phyloP scores from a whole-genome alignment of 1,140 invertebrate species.

The Adelges cooleyi region DNA sequence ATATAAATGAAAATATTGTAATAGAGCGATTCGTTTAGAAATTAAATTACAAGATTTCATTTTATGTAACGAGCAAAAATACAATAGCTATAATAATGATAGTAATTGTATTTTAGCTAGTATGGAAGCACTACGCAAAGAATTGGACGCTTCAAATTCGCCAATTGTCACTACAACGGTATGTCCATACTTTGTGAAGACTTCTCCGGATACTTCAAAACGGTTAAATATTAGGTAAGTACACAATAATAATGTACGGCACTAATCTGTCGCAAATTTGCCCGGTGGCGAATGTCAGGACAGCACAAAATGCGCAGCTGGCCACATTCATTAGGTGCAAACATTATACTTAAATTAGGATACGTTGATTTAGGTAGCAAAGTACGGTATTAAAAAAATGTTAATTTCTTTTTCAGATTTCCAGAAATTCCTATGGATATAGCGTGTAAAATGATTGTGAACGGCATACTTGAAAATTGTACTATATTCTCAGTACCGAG shows the following conservation, averaged over 20 bases:
- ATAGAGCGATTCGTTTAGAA: no score
- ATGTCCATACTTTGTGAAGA: conserved; percentile 30
- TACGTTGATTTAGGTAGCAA: background rate
- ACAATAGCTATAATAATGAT: no score
- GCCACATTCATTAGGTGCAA: no score
- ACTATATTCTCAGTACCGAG: background rate
- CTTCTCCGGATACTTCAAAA: background rate
- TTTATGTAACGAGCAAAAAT: no score
- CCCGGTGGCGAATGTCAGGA: no score
- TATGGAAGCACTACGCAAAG: conserved; percentile 30
- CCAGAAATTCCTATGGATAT: background rate
- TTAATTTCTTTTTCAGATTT: background rate
- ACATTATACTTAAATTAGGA: no score
- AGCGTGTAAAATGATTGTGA: background rate
- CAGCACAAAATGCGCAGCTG: no score
- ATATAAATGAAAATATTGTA: no score
- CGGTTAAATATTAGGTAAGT: conserved; percentile 28
- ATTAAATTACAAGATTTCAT: no score
- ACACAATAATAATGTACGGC: no score
- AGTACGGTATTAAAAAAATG: background rate
- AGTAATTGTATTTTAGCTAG: conserved; percentile 19
- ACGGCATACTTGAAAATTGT: background rate
- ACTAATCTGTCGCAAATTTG: no score
- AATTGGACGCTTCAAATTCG: conserved; percentile 17
- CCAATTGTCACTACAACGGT: conserved; percentile 23